Evolutionary conservation across 2,888 invertebrate genomes (phyloP).

Genomic region (Ormyrus thymus): DNA sequence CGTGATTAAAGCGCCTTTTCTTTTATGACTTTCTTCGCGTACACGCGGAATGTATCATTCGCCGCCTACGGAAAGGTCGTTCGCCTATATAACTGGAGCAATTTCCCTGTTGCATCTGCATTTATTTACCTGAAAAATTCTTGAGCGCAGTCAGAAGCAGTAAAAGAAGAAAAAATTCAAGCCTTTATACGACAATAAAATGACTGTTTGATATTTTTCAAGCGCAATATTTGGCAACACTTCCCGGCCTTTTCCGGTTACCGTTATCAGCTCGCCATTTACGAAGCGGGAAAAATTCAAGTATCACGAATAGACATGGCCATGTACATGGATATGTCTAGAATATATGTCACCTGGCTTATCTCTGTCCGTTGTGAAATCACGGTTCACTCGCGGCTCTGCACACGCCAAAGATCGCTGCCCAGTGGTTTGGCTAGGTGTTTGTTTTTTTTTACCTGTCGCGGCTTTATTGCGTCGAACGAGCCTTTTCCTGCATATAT

Average conservation of each 20-base stretch:
- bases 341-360: constrained; percentile 32
- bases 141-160: too few species aligned
- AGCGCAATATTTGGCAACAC: not conserved
- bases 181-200: too few species aligned
- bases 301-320: not conserved
- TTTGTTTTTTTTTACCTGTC: not conserved
- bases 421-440: not conserved
- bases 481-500: too few species aligned
- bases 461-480: not conserved
- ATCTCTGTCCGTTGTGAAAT: constrained; percentile 37
- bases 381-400: not conserved
- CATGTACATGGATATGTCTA: not conserved
- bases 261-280: constrained; percentile 26
- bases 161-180: too few species aligned
- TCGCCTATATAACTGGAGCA: too few species aligned
- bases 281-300: not conserved
- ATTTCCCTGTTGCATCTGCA: too few species aligned
- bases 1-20: not conserved
- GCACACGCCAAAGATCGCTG: not conserved
- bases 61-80: too few species aligned
- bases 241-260: constrained; percentile 17
- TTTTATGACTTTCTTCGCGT: too few species aligned
- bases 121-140: too few species aligned
- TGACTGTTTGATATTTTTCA: too few species aligned
- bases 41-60: too few species aligned